Evolutionary conservation across 2,888 invertebrate genomes (phyloP).

Genomic region (Drosophila meridiana): DNA sequence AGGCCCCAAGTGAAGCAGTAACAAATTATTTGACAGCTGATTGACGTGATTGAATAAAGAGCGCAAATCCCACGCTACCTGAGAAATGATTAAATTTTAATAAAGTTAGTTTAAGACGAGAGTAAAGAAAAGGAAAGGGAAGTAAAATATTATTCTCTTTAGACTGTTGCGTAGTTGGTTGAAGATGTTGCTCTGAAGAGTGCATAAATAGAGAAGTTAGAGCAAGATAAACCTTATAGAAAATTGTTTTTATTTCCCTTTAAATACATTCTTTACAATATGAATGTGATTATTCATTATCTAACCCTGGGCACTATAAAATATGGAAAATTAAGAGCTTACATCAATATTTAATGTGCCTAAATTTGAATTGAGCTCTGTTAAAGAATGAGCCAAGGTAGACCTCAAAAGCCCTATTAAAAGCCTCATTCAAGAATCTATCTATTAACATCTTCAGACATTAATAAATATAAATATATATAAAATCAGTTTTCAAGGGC

Average conservation of each 20-base stretch:
- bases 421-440: neutral
- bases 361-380: neutral
- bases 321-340: neutral
- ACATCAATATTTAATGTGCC: neutral
- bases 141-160: constrained; percentile 1
- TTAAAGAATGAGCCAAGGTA: neutral
- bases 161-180: neutral
- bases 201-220: neutral
- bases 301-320: neutral
- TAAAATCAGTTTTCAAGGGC: constrained; percentile 2
- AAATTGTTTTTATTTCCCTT: neutral
- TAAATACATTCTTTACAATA: neutral
- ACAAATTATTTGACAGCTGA: constrained; percentile 45
- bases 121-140: neutral
- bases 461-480: neutral
- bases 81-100: constrained; percentile 40
- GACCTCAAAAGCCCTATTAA: neutral
- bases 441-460: neutral
- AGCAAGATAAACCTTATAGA: too few species aligned
- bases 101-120: neutral
- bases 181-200: neutral
- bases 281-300: neutral
- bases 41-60: constrained; percentile 56
- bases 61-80: constrained; percentile 16
- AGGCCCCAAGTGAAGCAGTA: neutral